Percentiles rank a stretch among this genome's conserved stretches.
Conservation (phyloP, 2,888 invertebrate genomes). For the Cephus nigrinus region DNA sequence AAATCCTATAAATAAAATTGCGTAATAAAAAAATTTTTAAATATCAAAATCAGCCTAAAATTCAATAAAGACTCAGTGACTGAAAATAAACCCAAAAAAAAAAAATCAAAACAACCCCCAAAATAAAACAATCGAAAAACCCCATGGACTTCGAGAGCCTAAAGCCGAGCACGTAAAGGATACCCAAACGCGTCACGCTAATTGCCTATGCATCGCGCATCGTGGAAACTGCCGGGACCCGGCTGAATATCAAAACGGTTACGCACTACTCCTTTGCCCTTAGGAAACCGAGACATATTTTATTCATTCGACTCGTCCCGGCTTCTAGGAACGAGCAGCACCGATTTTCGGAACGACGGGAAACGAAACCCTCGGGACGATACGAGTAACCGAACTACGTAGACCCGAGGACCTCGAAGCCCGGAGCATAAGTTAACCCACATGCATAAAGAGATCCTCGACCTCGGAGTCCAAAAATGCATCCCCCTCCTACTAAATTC, state of each 20-base stretch:
- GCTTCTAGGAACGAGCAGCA: slow-evolving; percentile 13
- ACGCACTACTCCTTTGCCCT: slow-evolving; percentile 16
- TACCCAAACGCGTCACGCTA: not conserved
- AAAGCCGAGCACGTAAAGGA: not conserved
- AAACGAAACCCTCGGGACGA: not conserved
- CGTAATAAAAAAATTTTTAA: not conserved
- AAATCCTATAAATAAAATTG: not conserved
- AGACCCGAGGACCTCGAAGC: not conserved
- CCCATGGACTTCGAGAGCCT: not conserved
- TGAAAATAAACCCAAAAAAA: not conserved
- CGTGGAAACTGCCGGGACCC: not conserved
- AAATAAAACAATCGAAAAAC: not conserved
- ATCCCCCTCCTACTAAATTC: not conserved
- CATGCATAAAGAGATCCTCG: not conserved
- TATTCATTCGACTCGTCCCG: slow-evolving; percentile 15
- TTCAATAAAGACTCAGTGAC: not conserved
- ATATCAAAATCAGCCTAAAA: not conserved
- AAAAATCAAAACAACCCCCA: not conserved
- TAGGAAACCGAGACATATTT: slow-evolving; percentile 18
- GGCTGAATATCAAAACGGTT: slow-evolving; percentile 16
- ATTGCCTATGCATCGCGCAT: not conserved
- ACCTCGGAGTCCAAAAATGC: not conserved
- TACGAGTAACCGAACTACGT: not conserved
- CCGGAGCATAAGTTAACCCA: not conserved
- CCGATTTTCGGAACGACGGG: slow-evolving; percentile 16